Conservation (phyloP, 2,113 vertebrate genomes). For the Caretta caretta region DNA sequence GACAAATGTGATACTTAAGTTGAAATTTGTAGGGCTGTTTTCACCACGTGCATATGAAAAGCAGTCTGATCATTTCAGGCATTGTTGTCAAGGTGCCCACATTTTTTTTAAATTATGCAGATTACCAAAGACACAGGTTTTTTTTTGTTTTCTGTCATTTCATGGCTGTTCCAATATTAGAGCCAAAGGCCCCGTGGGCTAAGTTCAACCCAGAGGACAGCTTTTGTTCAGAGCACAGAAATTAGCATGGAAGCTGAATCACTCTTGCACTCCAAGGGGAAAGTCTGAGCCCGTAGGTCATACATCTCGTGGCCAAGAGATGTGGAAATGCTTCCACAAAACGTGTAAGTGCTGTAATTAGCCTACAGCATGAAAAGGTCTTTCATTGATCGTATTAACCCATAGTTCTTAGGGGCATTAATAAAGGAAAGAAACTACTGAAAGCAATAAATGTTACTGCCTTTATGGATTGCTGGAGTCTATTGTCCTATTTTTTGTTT, state of each 20-base stretch:
- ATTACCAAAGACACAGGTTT: slow-evolving; percentile 29
- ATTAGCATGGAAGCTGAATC: not conserved
- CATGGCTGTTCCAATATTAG: not conserved
- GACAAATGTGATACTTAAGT: not conserved
- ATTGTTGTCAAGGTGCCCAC: not conserved
- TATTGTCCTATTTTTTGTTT: accelerated
- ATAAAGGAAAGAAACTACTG: not conserved
- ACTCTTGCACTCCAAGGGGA: not conserved
- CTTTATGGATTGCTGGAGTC: accelerated
- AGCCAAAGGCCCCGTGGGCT: not conserved
- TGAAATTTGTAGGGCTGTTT: not conserved
- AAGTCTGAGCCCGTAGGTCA: not conserved
- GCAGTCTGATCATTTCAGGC: not conserved
- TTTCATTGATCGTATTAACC: not conserved
- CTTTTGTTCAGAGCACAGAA: not conserved
- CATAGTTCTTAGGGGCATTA: not conserved
- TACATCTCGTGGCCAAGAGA: not conserved
- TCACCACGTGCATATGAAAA: slow-evolving; percentile 9
- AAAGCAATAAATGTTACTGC: not conserved
- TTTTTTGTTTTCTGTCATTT: not conserved
- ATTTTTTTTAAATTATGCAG: slow-evolving; percentile 16
- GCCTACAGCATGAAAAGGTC: not conserved
- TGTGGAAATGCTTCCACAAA: not conserved
- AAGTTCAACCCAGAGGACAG: not conserved
- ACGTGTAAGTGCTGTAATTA: not conserved